A percentile compares a stretch with the other conserved stretches of the same genome.
Evolutionary conservation across 2,113 vertebrate species (phyloP).

Genomic region (Apteryx mantelli): DNA sequence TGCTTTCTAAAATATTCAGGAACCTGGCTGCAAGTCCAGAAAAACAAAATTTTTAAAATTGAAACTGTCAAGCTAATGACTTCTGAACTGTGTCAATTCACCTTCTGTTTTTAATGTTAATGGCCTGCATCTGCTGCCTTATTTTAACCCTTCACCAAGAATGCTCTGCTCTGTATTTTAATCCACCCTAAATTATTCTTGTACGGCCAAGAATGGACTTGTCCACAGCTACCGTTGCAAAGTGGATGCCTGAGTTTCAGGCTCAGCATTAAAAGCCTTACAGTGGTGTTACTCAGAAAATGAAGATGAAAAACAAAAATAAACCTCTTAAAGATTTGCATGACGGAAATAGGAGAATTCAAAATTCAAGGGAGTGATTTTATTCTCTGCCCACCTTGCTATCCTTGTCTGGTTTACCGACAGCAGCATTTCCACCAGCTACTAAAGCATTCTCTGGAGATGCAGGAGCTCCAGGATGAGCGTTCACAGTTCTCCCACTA

Average conservation of each 20-base stretch:
- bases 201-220: not conserved
- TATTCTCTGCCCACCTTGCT: conserved; percentile 81
- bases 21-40: not conserved
- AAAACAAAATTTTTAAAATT: not conserved
- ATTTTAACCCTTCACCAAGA: not conserved
- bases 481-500: conserved; percentile 67
- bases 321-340: not conserved
- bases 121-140: not conserved
- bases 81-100: not conserved
- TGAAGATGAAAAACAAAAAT: not conserved
- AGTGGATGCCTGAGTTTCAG: not conserved
- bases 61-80: not conserved
- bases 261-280: not conserved
- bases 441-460: conserved; percentile 75
- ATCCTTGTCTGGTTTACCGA: conserved; percentile 89
- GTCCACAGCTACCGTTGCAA: not conserved
- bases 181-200: not conserved
- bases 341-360: not conserved
- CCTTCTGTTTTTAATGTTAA: not conserved
- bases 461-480: conserved; percentile 74
- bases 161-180: not conserved
- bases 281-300: not conserved
- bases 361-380: not conserved
- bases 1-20: not conserved
- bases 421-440: conserved; percentile 71